Base-by-base conservation (phyloP, 2,113 vertebrate species). In the Bambusicola thoracicus region DNA sequence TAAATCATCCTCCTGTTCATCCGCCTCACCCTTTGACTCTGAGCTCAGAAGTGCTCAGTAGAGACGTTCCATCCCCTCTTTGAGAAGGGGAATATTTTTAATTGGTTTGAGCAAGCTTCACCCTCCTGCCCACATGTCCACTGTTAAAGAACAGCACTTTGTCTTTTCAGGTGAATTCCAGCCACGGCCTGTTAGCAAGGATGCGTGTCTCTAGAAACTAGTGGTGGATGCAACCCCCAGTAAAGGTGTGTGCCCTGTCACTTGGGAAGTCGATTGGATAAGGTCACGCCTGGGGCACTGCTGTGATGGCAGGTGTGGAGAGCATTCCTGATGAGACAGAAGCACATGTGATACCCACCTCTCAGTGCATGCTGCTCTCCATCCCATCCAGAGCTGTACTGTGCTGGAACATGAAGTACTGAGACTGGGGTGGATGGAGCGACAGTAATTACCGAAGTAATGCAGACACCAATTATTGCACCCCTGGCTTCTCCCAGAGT, bases 201-300 rank as follows among this genome's bases (percentile, higher is more conserved):
- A 30, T 0, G 0, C 17, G 8, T 17, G 3, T 27, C 0, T 3
- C 25, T 32, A 18, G 34, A 27, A 40, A 14, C 10, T 30, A 29
- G 3, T n/a, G 53, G 10, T 4, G 1, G 27, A 13, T 70, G 10
- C 36, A 55, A 12, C 53, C 59, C 78, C 56, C 68, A 49, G 34
- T 46, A 65, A 30, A 43, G 32, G 36, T 3, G 9, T 4, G 4
- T 13, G 6, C 27, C n/a, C 36, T 90, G 15, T 43, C 27, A 19
- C 66, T 38, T 79, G 18, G 81, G 24, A 72, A 51, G 22, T 40
- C 2, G 6, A 70, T 90, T 81, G 70, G 74, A 62, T 75, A 43
- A 40, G 44, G 11, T 44, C 27, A 25, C 41, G 46, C 43, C 0
- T 0, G 36, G 38, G 34, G 55, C 85, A 34, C 25, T 85, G 46